Evolutionary conservation across 2,888 invertebrate genomes (phyloP).

Genomic region (Mythimna pallens): DNA sequence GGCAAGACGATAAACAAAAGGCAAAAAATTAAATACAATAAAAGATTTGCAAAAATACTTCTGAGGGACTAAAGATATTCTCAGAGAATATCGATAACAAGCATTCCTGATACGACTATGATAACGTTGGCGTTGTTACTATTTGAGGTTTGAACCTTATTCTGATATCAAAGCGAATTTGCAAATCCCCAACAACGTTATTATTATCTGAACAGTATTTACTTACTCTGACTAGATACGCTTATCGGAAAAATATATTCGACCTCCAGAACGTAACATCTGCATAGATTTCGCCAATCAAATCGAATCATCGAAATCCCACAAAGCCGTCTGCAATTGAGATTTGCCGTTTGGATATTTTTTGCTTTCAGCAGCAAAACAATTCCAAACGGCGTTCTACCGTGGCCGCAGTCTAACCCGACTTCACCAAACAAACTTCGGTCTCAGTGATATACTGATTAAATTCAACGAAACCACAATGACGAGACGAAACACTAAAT

Average conservation of each 20-base stretch:
- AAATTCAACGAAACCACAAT: constrained; percentile 67
- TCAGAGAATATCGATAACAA: constrained; percentile 34
- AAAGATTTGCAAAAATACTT: constrained; percentile 26
- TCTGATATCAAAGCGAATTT: constrained; percentile 33
- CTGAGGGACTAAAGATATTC: constrained; percentile 12
- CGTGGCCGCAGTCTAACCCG: constrained; percentile 30
- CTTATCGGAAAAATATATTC: constrained; percentile 49
- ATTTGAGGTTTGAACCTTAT: constrained; percentile 30
- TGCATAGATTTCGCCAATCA: constrained; percentile 54
- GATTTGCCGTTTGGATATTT: constrained; percentile 34
- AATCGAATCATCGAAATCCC: constrained; percentile 42
- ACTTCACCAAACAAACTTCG: constrained; percentile 47
- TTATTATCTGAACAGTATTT: constrained; percentile 33
- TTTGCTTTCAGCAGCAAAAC: too few species aligned
- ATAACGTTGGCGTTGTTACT: constrained; percentile 22
- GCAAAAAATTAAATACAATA: constrained; percentile 19
- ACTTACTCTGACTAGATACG: constrained; percentile 25
- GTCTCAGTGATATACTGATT: constrained; percentile 63
- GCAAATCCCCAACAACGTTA: constrained; percentile 33
- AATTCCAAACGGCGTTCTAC: too few species aligned
- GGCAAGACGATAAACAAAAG: constrained; percentile 17
- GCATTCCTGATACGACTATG: constrained; percentile 15
- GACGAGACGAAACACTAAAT: constrained; percentile 71
- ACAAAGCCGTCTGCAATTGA: constrained; percentile 47
- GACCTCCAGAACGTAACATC: constrained; percentile 42